Evolutionary conservation across 2,888 invertebrate genomes (phyloP).

Genomic region (Drosophila nr. fundita): DNA sequence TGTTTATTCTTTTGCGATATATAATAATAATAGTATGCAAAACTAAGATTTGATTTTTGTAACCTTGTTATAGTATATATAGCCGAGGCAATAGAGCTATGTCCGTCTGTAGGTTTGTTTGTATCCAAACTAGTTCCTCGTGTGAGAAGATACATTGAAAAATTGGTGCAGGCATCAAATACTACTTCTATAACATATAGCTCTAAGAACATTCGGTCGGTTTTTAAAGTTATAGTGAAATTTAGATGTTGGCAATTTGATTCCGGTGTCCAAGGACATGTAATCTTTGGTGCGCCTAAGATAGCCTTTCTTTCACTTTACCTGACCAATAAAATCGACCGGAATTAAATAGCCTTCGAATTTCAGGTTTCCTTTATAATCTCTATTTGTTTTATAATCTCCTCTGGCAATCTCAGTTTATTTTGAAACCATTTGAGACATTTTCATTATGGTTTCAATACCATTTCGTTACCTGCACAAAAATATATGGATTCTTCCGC

Average conservation of each 20-base stretch:
- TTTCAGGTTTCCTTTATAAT: background rate
- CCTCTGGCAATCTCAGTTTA: conserved; percentile 4
- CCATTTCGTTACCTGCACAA: conserved; percentile 6
- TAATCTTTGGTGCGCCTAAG: background rate
- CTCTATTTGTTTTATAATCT: background rate
- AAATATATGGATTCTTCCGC: conserved; percentile 18
- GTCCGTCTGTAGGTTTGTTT: background rate
- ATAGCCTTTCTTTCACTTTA: background rate
- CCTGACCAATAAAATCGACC: background rate
- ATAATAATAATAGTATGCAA: background rate
- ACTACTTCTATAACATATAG: background rate
- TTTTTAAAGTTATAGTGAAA: background rate
- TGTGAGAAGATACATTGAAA: background rate
- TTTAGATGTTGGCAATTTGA: background rate
- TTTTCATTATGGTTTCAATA: conserved; percentile 23
- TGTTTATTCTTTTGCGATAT: background rate
- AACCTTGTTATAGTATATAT: background rate
- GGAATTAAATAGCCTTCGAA: background rate
- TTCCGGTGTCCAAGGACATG: background rate
- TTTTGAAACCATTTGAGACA: conserved; percentile 15
- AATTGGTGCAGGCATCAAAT: background rate
- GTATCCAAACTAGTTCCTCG: too few species aligned
- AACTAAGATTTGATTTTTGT: background rate
- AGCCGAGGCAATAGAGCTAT: background rate
- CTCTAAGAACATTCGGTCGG: background rate